Evolutionary conservation across 2,113 vertebrate species (phyloP).

Genomic region (Podiceps cristatus): DNA sequence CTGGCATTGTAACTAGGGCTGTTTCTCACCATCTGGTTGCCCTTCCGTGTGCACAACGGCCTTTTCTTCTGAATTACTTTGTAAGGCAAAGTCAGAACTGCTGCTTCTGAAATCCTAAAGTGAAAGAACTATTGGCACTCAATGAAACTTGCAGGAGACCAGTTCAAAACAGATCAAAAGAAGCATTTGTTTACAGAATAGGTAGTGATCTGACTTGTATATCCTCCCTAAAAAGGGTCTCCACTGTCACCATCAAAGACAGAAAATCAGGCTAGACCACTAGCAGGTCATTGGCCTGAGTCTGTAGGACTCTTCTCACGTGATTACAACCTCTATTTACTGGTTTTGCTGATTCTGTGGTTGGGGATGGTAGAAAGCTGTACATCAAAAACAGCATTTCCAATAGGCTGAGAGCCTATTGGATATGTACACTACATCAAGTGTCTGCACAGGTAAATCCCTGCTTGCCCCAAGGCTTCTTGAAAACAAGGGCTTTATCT

Average conservation of each 20-base stretch:
- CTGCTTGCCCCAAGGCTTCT: not conserved
- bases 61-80: not conserved
- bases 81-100: not conserved
- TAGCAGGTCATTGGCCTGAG: not conserved
- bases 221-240: not conserved
- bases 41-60: rapidly evolving
- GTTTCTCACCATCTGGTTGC: not conserved
- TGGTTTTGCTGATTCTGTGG: not conserved
- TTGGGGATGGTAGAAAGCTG: not conserved
- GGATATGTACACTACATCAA: not conserved
- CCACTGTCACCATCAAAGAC: not conserved
- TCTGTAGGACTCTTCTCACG: not conserved
- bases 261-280: not conserved
- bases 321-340: not conserved
- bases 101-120: not conserved
- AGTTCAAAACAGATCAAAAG: not conserved
- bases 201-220: not conserved
- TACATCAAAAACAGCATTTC: not conserved
- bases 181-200: not conserved
- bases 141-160: not conserved
- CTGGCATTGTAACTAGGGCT: not conserved
- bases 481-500: not conserved
- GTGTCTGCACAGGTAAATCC: not conserved
- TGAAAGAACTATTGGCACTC: not conserved
- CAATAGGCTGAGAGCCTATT: not conserved